A percentile compares a stretch with the other conserved stretches of the same genome.
Conservation (phyloP, 2,888 invertebrate species). For the Ganaspis brasiliensis region DNA sequence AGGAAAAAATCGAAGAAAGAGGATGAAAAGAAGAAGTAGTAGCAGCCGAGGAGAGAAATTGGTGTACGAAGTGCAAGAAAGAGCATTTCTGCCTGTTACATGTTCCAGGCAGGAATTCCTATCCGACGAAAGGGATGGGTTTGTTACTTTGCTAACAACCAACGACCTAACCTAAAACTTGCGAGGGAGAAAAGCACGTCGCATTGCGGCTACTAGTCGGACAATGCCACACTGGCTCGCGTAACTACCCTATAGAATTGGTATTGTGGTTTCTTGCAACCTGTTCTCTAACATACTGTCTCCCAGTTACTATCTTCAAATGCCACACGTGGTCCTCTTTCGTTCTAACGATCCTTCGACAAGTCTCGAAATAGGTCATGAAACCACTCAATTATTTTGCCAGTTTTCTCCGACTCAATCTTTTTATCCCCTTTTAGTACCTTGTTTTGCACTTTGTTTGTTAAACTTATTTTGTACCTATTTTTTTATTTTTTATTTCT, state of each 20-base stretch:
- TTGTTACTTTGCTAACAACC: constrained; percentile 77
- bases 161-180: constrained; percentile 73
- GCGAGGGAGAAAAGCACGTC: constrained; percentile 66
- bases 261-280: constrained; percentile 67
- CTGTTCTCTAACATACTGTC: constrained; percentile 48
- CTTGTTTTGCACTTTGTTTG: too few relatives aligned
- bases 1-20: neutral
- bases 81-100: constrained; percentile 1
- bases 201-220: constrained; percentile 70
- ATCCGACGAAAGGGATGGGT: constrained; percentile 54
- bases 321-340: neutral
- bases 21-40: neutral
- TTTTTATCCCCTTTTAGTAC: too few relatives aligned
- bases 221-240: constrained; percentile 67
- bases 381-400: too few relatives aligned
- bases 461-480: too few relatives aligned
- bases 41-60: constrained; percentile 12
- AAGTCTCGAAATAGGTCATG: neutral
- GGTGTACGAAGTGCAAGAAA: constrained; percentile 33
- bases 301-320: neutral
- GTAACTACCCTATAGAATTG: constrained; percentile 76
- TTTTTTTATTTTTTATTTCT: too few relatives aligned
- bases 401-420: too few relatives aligned
- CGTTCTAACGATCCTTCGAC: neutral
- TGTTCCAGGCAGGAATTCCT: constrained; percentile 3